Evolutionary conservation across 2,113 vertebrate species (phyloP), one percentile per base, ranked within the genome.

Genomic region (Corythornis madagascariensis): DNA sequence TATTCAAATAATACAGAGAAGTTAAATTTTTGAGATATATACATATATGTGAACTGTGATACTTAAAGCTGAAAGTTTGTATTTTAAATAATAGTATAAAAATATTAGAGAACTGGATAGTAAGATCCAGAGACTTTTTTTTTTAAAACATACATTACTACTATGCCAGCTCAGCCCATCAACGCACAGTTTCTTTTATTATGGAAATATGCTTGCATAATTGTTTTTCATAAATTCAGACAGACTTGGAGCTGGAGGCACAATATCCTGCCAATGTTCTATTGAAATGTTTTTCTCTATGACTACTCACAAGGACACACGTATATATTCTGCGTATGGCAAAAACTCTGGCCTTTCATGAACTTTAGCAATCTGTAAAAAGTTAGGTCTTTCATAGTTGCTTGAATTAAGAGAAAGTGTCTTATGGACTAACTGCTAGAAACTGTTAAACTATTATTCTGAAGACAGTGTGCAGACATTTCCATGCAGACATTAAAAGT

Each of bases 171-270:
- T 83, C 87, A 88, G 66, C 76, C 83, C 90, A 86, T 94, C 92
- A 94, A 90, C 83, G 80, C 22, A 2, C 29, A 72, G 72, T 48
- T 93, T 74, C 92, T 95, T 95, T 87, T 95, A 92, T 95, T 95
- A 93, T 86, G 95, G 96, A 97, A 96, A 96, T 84, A 94, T 3
- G 86, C 94, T 96, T 96, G 92, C 96, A 94, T 95, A 96, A 96
- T 94, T 95, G 95, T 97, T 97, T 96, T 97, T 96, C 95, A 96
- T 89, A 95, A 95, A 94, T 94, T 92, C 95, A 95, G 93, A 73
- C 81, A 82, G 94, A 90, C 91, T 97, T 97, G 97, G 96, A 97
- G 92, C 91, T 83, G 83, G 67, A 96, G 78, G 91, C 87, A 92
- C 2, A 43, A 45, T 92, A 96, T 67, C 59, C 94, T 96, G 97